phyloP scores from a whole-genome alignment of 2,888 invertebrate species.

The Chorisops tibialis region DNA sequence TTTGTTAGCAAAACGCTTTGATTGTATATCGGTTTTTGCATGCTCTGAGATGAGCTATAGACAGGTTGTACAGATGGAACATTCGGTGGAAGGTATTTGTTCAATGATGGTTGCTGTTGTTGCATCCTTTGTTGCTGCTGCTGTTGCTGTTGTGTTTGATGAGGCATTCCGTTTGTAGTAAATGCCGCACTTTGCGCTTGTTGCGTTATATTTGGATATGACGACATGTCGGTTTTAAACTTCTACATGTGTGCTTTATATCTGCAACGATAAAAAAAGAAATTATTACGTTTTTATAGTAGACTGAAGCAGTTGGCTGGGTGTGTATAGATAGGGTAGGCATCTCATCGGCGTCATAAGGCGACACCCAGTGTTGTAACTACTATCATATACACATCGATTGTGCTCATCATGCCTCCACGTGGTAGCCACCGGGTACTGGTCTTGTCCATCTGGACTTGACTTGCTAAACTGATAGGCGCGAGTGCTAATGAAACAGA shows the following conservation, averaged over 20 bases:
- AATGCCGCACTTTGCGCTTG: no score
- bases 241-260: conserved; percentile 15
- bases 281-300: no score
- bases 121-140: not conserved
- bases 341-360: no score
- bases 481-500: no score
- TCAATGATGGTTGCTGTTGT: not conserved
- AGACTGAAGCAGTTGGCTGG: no score
- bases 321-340: no score
- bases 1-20: conserved; percentile 16
- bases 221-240: conserved; percentile 8
- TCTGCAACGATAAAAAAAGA: conserved; percentile 1
- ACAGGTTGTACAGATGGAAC: not conserved
- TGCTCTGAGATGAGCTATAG: not conserved
- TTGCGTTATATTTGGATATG: not conserved
- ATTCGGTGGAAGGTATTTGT: conserved; percentile 16
- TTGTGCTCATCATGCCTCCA: no score
- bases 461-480: no score
- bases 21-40: not conserved
- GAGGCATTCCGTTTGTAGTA: not conserved
- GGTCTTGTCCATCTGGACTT: no score
- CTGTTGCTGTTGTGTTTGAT: conserved; percentile 1
- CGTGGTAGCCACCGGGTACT: no score
- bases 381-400: no score
- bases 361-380: no score